Evolutionary conservation across 2,888 invertebrate genomes (phyloP).

Genomic region (Euzetes globulus): DNA sequence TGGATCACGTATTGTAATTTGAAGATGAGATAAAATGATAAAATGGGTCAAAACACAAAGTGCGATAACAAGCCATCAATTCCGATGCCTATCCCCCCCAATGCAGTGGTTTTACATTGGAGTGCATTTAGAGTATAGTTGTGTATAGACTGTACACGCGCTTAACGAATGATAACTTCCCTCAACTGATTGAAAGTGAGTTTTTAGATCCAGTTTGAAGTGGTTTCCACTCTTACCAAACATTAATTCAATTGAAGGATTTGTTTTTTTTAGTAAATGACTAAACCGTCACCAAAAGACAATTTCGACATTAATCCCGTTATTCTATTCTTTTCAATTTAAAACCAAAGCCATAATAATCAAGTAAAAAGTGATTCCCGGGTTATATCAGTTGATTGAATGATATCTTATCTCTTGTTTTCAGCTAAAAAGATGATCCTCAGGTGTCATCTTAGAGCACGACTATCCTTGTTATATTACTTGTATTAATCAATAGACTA

Average conservation of each 20-base stretch:
- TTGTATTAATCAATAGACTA: too few relatives aligned
- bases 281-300: too few relatives aligned
- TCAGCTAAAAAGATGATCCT: too few relatives aligned
- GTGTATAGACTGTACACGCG: not conserved
- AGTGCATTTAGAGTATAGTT: too few relatives aligned
- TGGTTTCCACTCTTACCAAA: not conserved
- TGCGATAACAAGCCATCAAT: not conserved
- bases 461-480: too few relatives aligned
- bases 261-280: slow-evolving; percentile 43
- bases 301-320: too few relatives aligned
- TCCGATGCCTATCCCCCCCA: not conserved
- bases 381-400: too few relatives aligned
- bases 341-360: too few relatives aligned
- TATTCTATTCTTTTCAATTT: too few relatives aligned
- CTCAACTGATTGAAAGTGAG: not conserved
- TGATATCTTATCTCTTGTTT: too few relatives aligned
- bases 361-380: too few relatives aligned
- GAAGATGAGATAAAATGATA: not conserved
- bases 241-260: not conserved
- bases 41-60: slow-evolving; percentile 16
- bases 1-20: slow-evolving; percentile 10
- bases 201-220: not conserved
- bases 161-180: not conserved
- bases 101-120: not conserved
- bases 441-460: too few relatives aligned